These are phyloP conservation scores for Anoura caudifer DNA, from an alignment of 2,113 vertebrate genomes.

Conservation along the genomic window DNA sequence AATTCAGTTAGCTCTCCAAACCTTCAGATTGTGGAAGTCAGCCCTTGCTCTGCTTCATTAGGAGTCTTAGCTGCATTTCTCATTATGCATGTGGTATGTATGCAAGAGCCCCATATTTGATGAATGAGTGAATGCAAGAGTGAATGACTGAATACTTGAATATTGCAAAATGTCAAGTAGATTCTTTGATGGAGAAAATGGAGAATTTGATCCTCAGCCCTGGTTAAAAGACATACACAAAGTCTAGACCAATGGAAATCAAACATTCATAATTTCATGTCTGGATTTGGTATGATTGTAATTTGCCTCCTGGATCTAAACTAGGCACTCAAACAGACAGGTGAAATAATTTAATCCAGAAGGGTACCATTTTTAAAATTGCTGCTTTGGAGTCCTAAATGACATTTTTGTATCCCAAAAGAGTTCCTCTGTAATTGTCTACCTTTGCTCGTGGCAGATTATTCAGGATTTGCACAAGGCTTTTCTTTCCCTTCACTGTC, in stretches of 20 bases:
- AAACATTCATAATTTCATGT: slow-evolving; percentile 20
- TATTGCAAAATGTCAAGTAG: neutral
- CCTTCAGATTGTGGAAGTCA: neutral
- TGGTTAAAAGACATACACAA: neutral
- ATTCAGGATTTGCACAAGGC: neutral
- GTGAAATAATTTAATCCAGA: slow-evolving; percentile 27
- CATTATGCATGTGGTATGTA: neutral
- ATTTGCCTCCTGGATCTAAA: slow-evolving; percentile 47
- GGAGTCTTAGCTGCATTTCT: neutral
- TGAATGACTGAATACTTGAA: neutral
- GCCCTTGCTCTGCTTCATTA: neutral
- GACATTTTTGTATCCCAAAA: neutral
- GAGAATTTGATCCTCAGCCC: neutral
- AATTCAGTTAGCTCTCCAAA: neutral
- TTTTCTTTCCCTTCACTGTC: neutral
- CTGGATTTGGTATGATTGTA: neutral
- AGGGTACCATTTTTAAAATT: slow-evolving; percentile 35
- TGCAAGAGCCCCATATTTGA: neutral
- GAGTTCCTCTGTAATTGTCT: slow-evolving; percentile 36
- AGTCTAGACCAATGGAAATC: slow-evolving; percentile 23
- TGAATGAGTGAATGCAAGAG: neutral
- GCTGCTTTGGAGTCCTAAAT: neutral
- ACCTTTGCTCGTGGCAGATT: neutral
- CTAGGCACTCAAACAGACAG: neutral
- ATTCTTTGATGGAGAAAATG: neutral